Base-by-base conservation (phyloP, 1,140 invertebrate species). In the Cheumatopsyche charites region DNA sequence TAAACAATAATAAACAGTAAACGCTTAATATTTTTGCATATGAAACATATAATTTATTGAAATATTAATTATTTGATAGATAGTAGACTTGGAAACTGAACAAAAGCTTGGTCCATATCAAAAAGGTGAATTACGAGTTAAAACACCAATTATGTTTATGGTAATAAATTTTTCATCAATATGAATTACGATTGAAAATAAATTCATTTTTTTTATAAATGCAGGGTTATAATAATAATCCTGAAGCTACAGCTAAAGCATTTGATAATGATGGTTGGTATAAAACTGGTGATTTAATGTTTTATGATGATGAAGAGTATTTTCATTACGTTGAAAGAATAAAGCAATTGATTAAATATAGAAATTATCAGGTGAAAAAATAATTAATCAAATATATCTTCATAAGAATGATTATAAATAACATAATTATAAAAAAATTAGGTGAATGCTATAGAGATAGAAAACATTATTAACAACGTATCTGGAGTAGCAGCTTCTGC, bases 341-440 rank as follows among this genome's bases (percentile, higher is more conserved):
- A 5, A 93, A 92, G 78, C 86, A 91, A 74, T 80, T 92, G n/a
- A 87, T 92, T 41, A 92, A 92, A 79, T 90, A 89, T 77, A 89
- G 88, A 79, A 88, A 86, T 61, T 84, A 86, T 75, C 90, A 92
- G 81, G 90, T 90, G 80, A 63, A 29, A 43, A 26, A n/a, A n/a
- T n/a, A n/a, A n/a, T n/a, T 63, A 17, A 15, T 58, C 21, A 4
- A 49, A 49, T 15, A 49, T 3, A 49, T 49, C 5, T 3, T 5
- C 5, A n/a, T 5, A 23, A 6, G 3, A 9, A 21, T 23, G 17
- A 19, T 26, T 3, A 19, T 19, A 23, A n/a, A 58, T 19, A 23
- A 58, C 9, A 58, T n/a, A 58, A 58, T 58, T 21, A 21, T 58
- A 62, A 15, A 15, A 21, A 45, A 13, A 47, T 23, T 4, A 76